These are phyloP conservation scores for Apotomis betuletana DNA, from an alignment of 2,888 invertebrate species.

Conservation along the genomic window DNA sequence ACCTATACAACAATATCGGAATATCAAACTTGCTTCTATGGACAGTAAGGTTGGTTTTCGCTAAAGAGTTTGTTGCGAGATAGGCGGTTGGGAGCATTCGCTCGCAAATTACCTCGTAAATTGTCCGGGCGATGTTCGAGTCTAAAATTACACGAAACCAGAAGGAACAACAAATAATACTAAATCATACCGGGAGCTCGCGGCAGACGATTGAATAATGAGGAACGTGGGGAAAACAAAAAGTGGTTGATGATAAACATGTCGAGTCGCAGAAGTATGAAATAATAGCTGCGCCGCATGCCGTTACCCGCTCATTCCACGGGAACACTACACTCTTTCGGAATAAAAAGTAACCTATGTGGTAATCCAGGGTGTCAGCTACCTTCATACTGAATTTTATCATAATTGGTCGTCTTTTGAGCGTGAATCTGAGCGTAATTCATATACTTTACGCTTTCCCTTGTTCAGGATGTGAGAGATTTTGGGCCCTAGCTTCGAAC, in stretches of 20 bases:
- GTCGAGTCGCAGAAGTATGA: neutral
- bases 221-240: conserved; percentile 13
- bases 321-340: too few species aligned
- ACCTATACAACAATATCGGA: neutral
- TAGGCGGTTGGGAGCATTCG: conserved; percentile 8
- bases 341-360: too few species aligned
- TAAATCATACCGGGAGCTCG: conserved; percentile 20
- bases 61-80: neutral
- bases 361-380: too few species aligned
- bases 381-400: too few species aligned
- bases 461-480: too few species aligned
- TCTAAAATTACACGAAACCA: conserved; percentile 33
- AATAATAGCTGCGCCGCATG: neutral
- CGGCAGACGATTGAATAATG: conserved; percentile 18
- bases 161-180: conserved; percentile 33
- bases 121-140: conserved; percentile 33
- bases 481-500: too few species aligned
- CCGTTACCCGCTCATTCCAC: too few species aligned
- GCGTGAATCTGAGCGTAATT: too few species aligned
- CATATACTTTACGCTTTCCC: too few species aligned
- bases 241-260: conserved; percentile 17
- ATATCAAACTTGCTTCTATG: neutral
- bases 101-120: conserved; percentile 38
- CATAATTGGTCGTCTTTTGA: too few species aligned
- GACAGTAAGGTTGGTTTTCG: neutral